Base-by-base conservation (phyloP, 2,113 vertebrate genomes). In the Apaloderma vittatum region DNA sequence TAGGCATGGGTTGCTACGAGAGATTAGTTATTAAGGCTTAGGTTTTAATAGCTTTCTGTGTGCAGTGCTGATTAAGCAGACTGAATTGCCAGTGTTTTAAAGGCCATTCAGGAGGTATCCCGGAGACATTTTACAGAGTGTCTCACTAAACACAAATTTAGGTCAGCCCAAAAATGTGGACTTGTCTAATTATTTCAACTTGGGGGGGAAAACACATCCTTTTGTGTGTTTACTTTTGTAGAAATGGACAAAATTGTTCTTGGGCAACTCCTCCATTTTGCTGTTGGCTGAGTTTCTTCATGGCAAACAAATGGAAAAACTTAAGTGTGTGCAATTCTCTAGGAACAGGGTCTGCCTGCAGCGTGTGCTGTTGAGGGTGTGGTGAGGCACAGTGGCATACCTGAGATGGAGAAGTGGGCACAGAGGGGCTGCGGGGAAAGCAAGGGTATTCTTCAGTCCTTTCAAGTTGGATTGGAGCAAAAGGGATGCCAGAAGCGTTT, bases 131-230 rank as follows among this genome's bases (percentile, higher is more conserved):
- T 81, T 32, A 15, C 37, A 26, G n/a, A 36, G 21, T 11, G 21
- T 43, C 57, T 24, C 27, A 21, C 65, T 48, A 57, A 21, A 36
- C 8, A n/a, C 45, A 17, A 9, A 52, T 48, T 21, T 51, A 30
- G 37, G 51, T 75, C 58, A 71, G n/a, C n/a, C 57, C 34, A 30
- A 34, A 51, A 32, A 3, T 2, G 1, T 26, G 43, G 9, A 6
- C 14, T 19, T 46, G 19, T 37, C 43, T 29, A 9, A 20, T 55
- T 20, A 26, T 12, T 54, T 45, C 65, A 77, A 0, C 29, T 21
- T 12, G 6, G 17, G 12, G 12, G 32, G 11, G 1, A 20, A 1
- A 59, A 17, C 40, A 4, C 1, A 0, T 52, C 26, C 17, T 59
- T 65, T 36, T 7, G 51, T 32, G 36, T 12, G 66, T 58, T 57